Base-by-base conservation (phyloP, 2,888 invertebrate species). In the Brachypalpus laphriformis region DNA sequence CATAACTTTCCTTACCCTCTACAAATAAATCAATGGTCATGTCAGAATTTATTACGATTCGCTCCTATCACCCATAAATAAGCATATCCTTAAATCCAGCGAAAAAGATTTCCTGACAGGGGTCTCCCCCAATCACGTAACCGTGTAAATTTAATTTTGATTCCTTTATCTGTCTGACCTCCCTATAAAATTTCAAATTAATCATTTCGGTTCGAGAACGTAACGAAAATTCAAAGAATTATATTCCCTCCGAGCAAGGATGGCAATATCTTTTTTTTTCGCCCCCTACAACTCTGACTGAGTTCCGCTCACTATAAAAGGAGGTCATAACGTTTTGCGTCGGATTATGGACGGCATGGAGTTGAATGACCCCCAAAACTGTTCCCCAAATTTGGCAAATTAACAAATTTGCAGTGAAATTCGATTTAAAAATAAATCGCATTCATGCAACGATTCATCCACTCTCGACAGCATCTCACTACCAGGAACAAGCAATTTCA, bases 381-480 rank as follows among this genome's bases (percentile, higher is more conserved):
- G 49, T 16, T 42, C 57, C 16, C 65, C 51, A 45, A 72, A 72
- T 37, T 70, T 74, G 78, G 68, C 78, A 74, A 74, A 74, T 74
- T 78, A 80, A 80, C 83, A 75, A 80, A 80, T 65, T 76, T 45
- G 51, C 75, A 25, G 71, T 14, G 71, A 76, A 37, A 49, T 74
- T 66, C 74, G 66, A 70, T 59, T 82, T 83, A 83, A 78, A 83
- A 83, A 83, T 83, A 80, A 83, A 80, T 80, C 68, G 68, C 74
- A 78, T 57, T 40, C 78, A 49, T 28, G 34, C 31, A 63, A 63
- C 61, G 75, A 66, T 72, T 51, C 65, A 65, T 54, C 54, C 65
- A 28, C 47, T 25, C 49, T 9, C 3, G 22, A 37, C 37, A 5
- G 61, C 49, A 34, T 72, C 77, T 51, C 59, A 4, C 25, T 25